A percentile compares a stretch with the other conserved stretches of the same genome.
phyloP scores from a whole-genome alignment of 2,113 vertebrate species.

The Daboia siamensis region DNA sequence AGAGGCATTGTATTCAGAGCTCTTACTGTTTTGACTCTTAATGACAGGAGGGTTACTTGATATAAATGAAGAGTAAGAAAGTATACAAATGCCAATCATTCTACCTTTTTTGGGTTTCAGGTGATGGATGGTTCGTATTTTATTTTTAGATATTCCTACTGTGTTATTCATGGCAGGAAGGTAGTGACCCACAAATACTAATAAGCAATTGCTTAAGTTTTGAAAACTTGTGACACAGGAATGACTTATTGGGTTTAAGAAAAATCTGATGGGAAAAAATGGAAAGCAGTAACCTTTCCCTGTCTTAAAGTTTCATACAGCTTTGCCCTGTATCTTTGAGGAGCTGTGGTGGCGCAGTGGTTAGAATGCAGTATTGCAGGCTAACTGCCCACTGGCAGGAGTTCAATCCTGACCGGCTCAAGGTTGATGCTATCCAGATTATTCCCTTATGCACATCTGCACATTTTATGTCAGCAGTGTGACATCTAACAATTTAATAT shows the following conservation, averaged over 20 bases:
- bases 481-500: not conserved
- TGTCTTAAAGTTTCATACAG: not conserved
- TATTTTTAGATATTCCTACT: not conserved
- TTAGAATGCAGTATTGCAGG: not conserved
- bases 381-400: not conserved
- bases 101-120: not conserved
- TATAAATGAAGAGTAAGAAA: not conserved
- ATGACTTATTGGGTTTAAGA: not conserved
- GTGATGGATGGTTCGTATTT: not conserved
- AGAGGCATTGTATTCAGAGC: not conserved
- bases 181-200: not conserved
- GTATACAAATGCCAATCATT: not conserved
- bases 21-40: not conserved
- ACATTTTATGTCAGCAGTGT: not conserved
- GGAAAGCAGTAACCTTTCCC: not conserved
- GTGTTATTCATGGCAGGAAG: not conserved
- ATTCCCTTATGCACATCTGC: not conserved
- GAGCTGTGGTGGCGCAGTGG: not conserved
- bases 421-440: not conserved
- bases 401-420: not conserved
- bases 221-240: not conserved
- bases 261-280: not conserved
- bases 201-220: not conserved
- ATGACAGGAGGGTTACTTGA: not conserved
- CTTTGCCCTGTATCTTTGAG: not conserved